Evolutionary conservation across 2,797 vertebrate genomes (phyloP).

Genomic region (Picus viridis): DNA sequence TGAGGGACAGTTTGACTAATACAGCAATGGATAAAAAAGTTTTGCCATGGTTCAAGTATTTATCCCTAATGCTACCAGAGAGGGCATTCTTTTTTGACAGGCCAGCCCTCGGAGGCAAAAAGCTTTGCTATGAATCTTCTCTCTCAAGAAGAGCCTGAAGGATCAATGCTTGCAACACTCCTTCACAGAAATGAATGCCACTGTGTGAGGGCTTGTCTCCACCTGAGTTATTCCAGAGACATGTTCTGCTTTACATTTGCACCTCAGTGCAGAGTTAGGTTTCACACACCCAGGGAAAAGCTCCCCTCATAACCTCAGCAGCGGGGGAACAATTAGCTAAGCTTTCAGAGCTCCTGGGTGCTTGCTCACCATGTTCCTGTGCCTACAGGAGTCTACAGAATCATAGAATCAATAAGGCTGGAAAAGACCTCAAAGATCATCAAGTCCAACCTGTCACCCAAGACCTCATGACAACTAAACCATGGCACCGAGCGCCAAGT

Average conservation of each 20-base stretch:
- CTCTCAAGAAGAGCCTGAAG: slow-evolving; percentile 8
- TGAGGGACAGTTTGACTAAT: slow-evolving; percentile 29
- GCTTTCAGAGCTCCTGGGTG: neutral
- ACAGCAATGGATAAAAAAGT: neutral
- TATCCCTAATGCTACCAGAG: neutral
- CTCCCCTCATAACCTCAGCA: neutral
- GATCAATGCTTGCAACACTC: neutral
- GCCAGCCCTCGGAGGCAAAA: slow-evolving; percentile 7
- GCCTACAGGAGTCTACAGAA: neutral
- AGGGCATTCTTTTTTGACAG: neutral
- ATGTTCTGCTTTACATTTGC: neutral
- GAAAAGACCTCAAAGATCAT: too few species aligned
- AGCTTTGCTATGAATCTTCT: slow-evolving; percentile 34
- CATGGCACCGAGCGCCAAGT: too few species aligned
- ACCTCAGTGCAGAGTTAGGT: neutral
- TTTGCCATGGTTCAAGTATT: slow-evolving; percentile 24
- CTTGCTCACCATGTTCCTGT: neutral
- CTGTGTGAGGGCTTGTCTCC: neutral
- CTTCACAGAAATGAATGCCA: slow-evolving; percentile 49
- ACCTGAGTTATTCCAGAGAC: neutral
- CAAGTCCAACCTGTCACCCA: too few species aligned
- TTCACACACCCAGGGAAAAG: neutral
- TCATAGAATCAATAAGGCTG: too few species aligned
- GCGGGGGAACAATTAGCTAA: neutral
- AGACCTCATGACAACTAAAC: too few species aligned